These are phyloP conservation scores for Puma concolor DNA, from an alignment of 2,113 vertebrate genomes.

Conservation along the genomic window DNA sequence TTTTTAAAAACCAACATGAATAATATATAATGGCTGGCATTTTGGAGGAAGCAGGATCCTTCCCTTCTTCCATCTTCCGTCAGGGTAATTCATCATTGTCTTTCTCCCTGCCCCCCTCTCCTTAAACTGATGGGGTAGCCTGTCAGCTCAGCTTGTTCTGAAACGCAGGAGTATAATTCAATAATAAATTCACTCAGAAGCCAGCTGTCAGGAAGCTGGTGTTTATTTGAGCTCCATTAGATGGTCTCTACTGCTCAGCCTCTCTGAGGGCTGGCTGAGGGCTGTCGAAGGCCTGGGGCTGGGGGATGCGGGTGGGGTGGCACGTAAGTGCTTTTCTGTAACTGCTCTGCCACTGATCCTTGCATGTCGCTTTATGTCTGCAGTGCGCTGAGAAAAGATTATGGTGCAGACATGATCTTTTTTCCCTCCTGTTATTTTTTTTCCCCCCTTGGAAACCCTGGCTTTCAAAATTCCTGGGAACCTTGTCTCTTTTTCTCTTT, in stretches of 20 bases:
- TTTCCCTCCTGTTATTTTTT: neutral
- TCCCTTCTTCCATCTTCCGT: slow-evolving; percentile 86
- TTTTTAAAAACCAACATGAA: slow-evolving; percentile 88
- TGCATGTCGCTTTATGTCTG: neutral
- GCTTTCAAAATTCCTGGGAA: slow-evolving; percentile 24
- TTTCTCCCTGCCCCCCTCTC: slow-evolving; percentile 22
- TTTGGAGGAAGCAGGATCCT: slow-evolving; percentile 89
- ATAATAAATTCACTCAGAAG: slow-evolving; percentile 87
- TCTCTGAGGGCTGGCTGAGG: slow-evolving; percentile 64
- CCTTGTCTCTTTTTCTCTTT: neutral
- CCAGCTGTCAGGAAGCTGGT: slow-evolving; percentile 82
- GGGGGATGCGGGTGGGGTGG: neutral
- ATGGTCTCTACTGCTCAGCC: slow-evolving; percentile 60
- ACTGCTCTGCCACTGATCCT: rapidly evolving
- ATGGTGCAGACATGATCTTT: neutral
- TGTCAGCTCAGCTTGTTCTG: slow-evolving; percentile 85
- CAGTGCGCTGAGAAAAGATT: neutral
- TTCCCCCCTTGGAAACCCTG: neutral
- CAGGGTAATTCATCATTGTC: slow-evolving; percentile 87
- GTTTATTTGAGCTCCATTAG: slow-evolving; percentile 86
- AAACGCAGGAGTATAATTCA: slow-evolving; percentile 85
- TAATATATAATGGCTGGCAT: slow-evolving; percentile 93
- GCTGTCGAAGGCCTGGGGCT: neutral
- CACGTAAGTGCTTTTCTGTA: neutral
- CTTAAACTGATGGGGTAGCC: slow-evolving; percentile 76